Evolutionary conservation across 2,797 vertebrate species (phyloP).

Genomic region (Rhodeus uyekii): DNA sequence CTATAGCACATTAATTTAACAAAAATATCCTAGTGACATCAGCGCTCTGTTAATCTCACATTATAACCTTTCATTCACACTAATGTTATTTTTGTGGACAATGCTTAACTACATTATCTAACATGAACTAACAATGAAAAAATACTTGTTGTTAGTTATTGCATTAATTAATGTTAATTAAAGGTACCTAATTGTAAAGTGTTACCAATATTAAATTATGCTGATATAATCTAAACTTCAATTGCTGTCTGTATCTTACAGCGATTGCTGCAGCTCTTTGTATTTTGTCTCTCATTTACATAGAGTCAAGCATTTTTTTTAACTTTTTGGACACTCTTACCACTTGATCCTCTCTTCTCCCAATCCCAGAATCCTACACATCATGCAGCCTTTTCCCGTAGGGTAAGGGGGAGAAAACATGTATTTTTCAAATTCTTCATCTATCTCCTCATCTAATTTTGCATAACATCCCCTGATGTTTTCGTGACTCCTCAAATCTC

Average conservation of each 20-base stretch:
- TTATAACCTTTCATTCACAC: not conserved
- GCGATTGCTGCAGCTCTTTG: not conserved
- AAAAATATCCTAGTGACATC: conserved; percentile 57
- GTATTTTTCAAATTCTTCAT: not conserved
- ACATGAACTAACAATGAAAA: too few relatives aligned
- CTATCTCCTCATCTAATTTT: not conserved
- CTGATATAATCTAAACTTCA: not conserved
- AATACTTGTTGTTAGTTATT: not conserved
- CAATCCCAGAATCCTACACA: not conserved
- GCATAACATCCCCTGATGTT: not conserved
- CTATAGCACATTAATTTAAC: conserved; percentile 64
- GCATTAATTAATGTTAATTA: not conserved
- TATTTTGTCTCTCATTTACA: not conserved
- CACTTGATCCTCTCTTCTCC: not conserved
- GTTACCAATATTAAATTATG: not conserved
- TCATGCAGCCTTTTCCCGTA: not conserved
- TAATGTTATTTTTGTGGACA: too few relatives aligned
- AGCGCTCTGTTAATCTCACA: conserved; percentile 13
- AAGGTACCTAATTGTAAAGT: not conserved
- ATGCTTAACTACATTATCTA: too few relatives aligned
- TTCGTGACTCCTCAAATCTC: not conserved
- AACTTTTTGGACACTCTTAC: too few relatives aligned
- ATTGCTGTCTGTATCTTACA: not conserved
- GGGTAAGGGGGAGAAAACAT: not conserved
- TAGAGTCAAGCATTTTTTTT: not conserved